Evolutionary conservation across 92 coral and sea anemone species (phyloP), one percentile per base, ranked within the genome.

Genomic region (Epizoanthus fatuus): DNA sequence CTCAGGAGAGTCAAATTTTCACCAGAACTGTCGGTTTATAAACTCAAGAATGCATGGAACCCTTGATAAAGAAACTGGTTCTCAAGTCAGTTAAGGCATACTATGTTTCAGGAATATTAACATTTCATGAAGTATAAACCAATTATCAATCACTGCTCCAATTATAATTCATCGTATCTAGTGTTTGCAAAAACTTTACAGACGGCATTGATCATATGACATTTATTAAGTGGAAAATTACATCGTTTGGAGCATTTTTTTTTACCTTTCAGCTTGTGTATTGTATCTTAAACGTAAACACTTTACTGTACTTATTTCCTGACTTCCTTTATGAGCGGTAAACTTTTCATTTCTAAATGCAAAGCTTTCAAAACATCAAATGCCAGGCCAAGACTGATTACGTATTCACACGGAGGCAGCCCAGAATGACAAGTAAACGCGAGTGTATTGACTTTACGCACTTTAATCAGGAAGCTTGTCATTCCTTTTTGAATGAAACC

Each of bases 381-480:
- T 3, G 47, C 10, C 37, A 19, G 22, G n/a, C 52, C 35, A 12
- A 60, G 14, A 62, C 20, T 59, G 42, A 75, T 44, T 38, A 59
- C 5, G 9, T 14, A 59, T 39, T 62, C 69, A 60, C 62, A 42
- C n/a, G n/a, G 51, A 32, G 10, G 40, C 45, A 2, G 40, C 17
- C 80, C 45, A n/a, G 17, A 1, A 38, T 77, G 70, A 77, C 70
- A 62, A 19, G 51, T 55, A 25, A 39, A 42, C 38, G 39, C 4
- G 52, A 25, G 7, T n/a, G 20, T 60, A 20, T 77, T 77, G 53
- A 77, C 22, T 59, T 14, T 77, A 39, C 82, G 57, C 56, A 69
- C 42, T 59, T 77, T 60, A 52, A 74, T 74, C 44, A 35, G 79
- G 22, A 11, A 40, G 56, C 40, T 66, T 32, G 13, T 19, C 72